These are phyloP conservation scores for Tipula helvola DNA, from an alignment of 2,888 invertebrate species.

Conservation along the genomic window DNA sequence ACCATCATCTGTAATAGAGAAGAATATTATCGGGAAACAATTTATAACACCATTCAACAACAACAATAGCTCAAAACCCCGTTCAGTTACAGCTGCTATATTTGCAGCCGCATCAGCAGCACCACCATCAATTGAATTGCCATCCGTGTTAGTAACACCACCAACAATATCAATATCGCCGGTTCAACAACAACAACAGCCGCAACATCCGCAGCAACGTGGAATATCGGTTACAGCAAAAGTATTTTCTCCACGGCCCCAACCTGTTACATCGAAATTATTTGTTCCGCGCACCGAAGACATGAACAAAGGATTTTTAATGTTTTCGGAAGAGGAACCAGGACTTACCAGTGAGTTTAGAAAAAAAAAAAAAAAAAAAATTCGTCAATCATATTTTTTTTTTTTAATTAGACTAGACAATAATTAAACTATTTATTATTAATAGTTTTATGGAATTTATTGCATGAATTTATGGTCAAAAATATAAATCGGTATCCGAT, in stretches of 20 bases:
- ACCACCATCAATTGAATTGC: background rate
- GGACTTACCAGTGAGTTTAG: slow-evolving; percentile 70
- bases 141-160: background rate
- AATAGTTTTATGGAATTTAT: background rate
- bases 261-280: slow-evolving; percentile 47
- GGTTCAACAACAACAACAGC: background rate
- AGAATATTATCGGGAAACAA: background rate
- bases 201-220: slow-evolving; percentile 9
- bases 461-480: too few species aligned
- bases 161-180: background rate
- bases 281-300: slow-evolving; percentile 77
- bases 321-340: slow-evolving; percentile 71
- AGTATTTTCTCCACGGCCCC: slow-evolving; percentile 14
- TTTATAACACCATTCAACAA: background rate
- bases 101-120: slow-evolving; percentile 19
- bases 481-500: too few species aligned
- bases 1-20: background rate
- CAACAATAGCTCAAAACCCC: slow-evolving; percentile 19
- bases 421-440: background rate
- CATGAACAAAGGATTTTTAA: slow-evolving; percentile 87
- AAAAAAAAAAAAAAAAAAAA: background rate
- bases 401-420: background rate
- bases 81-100: slow-evolving; percentile 33
- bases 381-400: slow-evolving; percentile 9
- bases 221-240: background rate